Evolutionary conservation across 2,888 invertebrate genomes (phyloP), one percentile per base, ranked within the genome.

Genomic region (Drosophila recens): DNA sequence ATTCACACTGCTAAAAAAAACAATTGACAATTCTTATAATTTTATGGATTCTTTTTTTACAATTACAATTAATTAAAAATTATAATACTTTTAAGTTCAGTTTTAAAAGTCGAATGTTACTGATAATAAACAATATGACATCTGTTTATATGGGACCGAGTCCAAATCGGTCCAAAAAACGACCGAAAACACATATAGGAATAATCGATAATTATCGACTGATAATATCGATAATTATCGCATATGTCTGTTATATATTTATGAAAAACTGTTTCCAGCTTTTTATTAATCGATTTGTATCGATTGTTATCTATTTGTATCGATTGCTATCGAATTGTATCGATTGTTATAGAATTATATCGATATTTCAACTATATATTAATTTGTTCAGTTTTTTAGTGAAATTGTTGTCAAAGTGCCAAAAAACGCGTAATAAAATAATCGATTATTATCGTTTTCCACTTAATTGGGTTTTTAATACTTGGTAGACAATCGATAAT

Each of bases 71-170:
- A 33, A 10, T 30, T 48, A 10, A 40, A 20, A 33, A 45, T 56
- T 13, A 20, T 23, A 33, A 5, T 38, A 49, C 17, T 17, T 42
- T 11, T 33, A 4, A 9, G 40, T n/a, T 38, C 30, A 49, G 49
- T 40, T 40, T 40, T 59, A 36, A 58, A 40, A 49, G 42, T 51
- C 59, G 34, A 33, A 42, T 36, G 13, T 8, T 13, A 36, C 27
- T 59, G 59, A 59, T 49, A 59, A 59, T 46, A 34, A n/a, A 11
- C 17, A 20, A 4, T 27, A 45, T 45, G 30, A 34, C 43, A 43
- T 27, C 23, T 27, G 27, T 27, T 27, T 45, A 34, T 45, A 34
- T n/a, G 34, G 1, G 33, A 13, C 43, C 20, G 13, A 20, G 43
- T 43, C 20, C 2, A 43, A 40, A 15, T 9, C 9, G n/a, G 3